Percentiles rank a stretch among this genome's conserved stretches.
Conservation (phyloP, 2,888 invertebrate genomes). For the Pemphredon lugubris region DNA sequence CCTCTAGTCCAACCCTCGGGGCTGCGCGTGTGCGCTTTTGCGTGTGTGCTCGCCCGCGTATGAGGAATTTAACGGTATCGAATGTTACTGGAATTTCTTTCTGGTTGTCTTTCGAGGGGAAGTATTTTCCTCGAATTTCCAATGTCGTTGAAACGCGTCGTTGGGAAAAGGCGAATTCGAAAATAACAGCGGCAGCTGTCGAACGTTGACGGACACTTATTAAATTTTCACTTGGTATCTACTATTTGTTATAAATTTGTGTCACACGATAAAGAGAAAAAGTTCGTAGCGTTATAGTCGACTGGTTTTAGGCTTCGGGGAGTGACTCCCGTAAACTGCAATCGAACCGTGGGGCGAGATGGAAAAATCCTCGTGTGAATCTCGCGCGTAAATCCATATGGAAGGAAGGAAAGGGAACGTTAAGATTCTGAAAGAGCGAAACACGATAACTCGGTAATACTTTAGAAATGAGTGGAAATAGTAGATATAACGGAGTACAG, state of each 20-base stretch:
- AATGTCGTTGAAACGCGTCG: too few relatives aligned
- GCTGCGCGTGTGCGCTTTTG: slow-evolving; percentile 45
- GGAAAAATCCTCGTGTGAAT: slow-evolving; percentile 75
- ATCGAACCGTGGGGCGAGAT: slow-evolving; percentile 57
- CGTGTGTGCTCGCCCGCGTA: slow-evolving; percentile 45
- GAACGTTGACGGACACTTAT: too few relatives aligned
- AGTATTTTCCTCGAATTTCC: slow-evolving; percentile 29
- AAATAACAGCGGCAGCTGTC: too few relatives aligned
- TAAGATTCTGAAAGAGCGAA: slow-evolving; percentile 49
- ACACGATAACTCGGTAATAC: slow-evolving; percentile 56
- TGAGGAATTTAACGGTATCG: slow-evolving; percentile 48
- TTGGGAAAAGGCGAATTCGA: too few relatives aligned
- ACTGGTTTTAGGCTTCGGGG: too few relatives aligned
- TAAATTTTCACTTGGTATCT: too few relatives aligned
- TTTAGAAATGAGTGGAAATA: slow-evolving; percentile 46
- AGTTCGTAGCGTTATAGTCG: too few relatives aligned
- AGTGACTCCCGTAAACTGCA: too few relatives aligned
- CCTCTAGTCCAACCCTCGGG: slow-evolving; percentile 50
- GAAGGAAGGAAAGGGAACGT: slow-evolving; percentile 37
- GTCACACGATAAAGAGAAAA: too few relatives aligned
- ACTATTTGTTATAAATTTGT: too few relatives aligned
- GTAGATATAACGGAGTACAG: slow-evolving; percentile 22
- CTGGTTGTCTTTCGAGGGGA: slow-evolving; percentile 30
- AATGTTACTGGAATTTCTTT: slow-evolving; percentile 54
- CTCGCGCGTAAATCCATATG: slow-evolving; percentile 67